Base-by-base conservation (phyloP, 2,888 invertebrate genomes). In the Ariolimax columbianus region DNA sequence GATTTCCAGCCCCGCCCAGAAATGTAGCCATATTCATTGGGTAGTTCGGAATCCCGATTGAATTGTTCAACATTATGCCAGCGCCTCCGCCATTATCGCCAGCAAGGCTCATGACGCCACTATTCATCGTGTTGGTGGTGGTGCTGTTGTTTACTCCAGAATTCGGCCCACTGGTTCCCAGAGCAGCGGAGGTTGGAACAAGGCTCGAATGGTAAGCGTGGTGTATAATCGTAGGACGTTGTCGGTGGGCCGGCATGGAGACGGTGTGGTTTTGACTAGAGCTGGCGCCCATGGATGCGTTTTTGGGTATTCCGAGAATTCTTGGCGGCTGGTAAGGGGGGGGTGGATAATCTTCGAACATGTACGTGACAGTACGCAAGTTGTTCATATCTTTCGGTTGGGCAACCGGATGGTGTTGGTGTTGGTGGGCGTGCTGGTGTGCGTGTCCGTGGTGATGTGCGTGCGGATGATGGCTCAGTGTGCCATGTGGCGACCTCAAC, bases 311-410 rank as follows among this genome's bases (percentile, higher is more conserved):
- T 4, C 88, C 87, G 47, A 86, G 79, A 30, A 89, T 88, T 26
- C 87, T 85, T 11, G 91, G 91, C 40, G 91, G 92, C 82, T 92
- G 92, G 87, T 92, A 92, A 0, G 92, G 91, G 3, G 92, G 92
- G 3, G 92, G 92, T 2, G 92, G 92, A 84, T 91, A 91, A 86
- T 92, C 91, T 70, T 91, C 91, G 73, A 92, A 90, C 55, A 91
- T 88, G 83, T 90, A 90, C 23, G 90, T 88, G 36, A 89, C 84
- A 19, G 90, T 86, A 38, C 90, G 89, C 14, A 88, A 85, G 11
- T 82, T 82, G 43, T 77, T 82, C 72, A 83, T 73, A 51, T 86
- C 86, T 79, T 85, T 87, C 17, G 82, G 82, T 63, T 82, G 86
- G 55, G 84, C 79, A 66, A 66, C 43, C 55, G 85, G 87, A 0